Evolutionary conservation across 2,113 vertebrate species (phyloP), one percentile per base, ranked within the genome.

Genomic region (Eurypyga helias): DNA sequence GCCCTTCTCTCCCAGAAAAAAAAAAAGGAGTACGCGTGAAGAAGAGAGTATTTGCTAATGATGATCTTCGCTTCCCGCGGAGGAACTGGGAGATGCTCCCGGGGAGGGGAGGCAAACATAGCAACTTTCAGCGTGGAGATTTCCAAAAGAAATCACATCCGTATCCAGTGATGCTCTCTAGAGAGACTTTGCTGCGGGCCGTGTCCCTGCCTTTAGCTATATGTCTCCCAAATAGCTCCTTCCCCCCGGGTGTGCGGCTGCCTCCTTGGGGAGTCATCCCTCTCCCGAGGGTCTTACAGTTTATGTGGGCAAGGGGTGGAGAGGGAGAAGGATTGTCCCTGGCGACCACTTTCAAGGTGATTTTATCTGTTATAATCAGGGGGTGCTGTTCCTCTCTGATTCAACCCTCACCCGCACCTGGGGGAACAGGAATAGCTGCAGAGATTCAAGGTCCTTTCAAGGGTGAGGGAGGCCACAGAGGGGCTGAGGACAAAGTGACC

Each of bases 181-280:
- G 25, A 0, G 49, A 73, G 51, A n/a, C 5, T 81, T 78, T 12
- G 46, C 49, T 36, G 29, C 1, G 9, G 26, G 6, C 7, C 19
- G 0, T 21, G 43, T 81, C 29, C 38, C 46, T 34, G 29, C 0
- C 67, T 73, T 72, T 26, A 62, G n/a, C 31, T 77, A 16, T 7
- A 9, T 0, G 0, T 20, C 7, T 85, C 45, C 33, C 61, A 64
- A 1, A 33, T 0, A 7, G 3, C 17, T 61, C 7, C 33, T 62
- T 67, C 4, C 28, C 16, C 16, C 20, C 3, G 0, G 4, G 31
- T 0, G 1, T 3, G 21, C 36, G 49, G 36, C 28, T 66, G 17
- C 28, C 19, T 51, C 3, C 0, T 1, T 14, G 24, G 31, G 19
- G 10, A 80, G 17, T 10, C 4, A 13, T 13, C 8, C 25, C 48